These are phyloP conservation scores for Drosophila sechellia DNA, from an alignment of 1,140 invertebrate species.

Conservation along the genomic window DNA sequence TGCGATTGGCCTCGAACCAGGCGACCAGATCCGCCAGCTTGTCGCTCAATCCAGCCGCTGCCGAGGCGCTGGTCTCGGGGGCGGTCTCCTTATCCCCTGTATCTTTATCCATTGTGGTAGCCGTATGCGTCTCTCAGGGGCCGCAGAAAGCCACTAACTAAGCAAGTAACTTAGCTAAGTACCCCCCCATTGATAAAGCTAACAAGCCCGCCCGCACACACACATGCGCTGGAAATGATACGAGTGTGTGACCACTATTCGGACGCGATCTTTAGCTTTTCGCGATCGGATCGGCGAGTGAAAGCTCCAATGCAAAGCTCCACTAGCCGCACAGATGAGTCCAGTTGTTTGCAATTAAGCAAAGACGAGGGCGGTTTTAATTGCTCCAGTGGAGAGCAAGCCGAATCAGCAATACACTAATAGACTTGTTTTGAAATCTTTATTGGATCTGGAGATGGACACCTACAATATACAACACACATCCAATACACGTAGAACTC, in stretches of 20 bases:
- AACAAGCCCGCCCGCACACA: conserved; percentile 9
- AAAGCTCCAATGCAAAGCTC: conserved; percentile 18
- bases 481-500: conserved; percentile 42
- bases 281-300: conserved; percentile 15
- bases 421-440: conserved; percentile 18
- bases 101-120: conserved; percentile 19
- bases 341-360: conserved; percentile 20
- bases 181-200: conserved; percentile 48
- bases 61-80: not conserved
- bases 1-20: conserved; percentile 72
- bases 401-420: conserved; percentile 9
- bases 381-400: not conserved
- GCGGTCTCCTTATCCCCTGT: not conserved
- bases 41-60: conserved; percentile 12
- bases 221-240: not conserved
- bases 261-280: conserved; percentile 14
- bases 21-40: conserved; percentile 52
- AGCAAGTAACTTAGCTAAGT: conserved; percentile 20
- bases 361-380: not conserved
- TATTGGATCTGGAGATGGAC: conserved; percentile 34
- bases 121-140: conserved; percentile 8
- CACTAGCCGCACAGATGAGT: not conserved
- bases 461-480: conserved; percentile 32
- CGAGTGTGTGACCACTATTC: not conserved
- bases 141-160: conserved; percentile 30